phyloP scores from a whole-genome alignment of 2,113 vertebrate genomes.

The Heterochromis multidens region DNA sequence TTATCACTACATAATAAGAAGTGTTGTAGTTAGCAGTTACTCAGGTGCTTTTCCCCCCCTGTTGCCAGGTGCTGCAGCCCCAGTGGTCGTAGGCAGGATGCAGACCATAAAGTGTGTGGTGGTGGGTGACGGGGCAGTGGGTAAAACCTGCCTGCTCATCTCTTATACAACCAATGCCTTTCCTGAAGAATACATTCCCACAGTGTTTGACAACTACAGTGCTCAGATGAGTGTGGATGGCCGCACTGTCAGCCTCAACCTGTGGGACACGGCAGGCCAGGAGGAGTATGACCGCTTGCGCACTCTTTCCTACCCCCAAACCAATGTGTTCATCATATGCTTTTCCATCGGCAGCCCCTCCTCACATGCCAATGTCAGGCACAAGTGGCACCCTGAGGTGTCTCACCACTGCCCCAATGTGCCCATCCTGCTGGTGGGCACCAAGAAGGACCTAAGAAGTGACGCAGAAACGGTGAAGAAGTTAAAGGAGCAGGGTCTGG shows the following conservation, averaged over 20 bases:
- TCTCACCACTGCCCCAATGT: conserved; percentile 92
- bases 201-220: conserved; percentile 95
- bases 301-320: conserved; percentile 90
- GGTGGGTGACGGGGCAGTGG: conserved; percentile 91
- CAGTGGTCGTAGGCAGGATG: conserved; percentile 85
- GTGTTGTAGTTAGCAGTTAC: neutral
- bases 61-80: conserved; percentile 73
- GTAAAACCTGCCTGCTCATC: conserved; percentile 95
- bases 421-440: conserved; percentile 89
- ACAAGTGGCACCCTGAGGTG: conserved; percentile 94
- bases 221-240: conserved; percentile 94
- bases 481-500: conserved; percentile 89
- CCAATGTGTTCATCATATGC: conserved; percentile 92
- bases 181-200: conserved; percentile 92
- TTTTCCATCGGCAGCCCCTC: conserved; percentile 92
- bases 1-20: too few relatives aligned
- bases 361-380: conserved; percentile 89
- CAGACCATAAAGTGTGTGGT: conserved; percentile 96
- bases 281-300: conserved; percentile 91
- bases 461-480: conserved; percentile 89
- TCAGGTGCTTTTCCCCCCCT: conserved; percentile 11
- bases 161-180: conserved; percentile 94
- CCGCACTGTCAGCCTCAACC: conserved; percentile 88
- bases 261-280: conserved; percentile 95
- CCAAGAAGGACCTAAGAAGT: conserved; percentile 88